Evolutionary conservation across 1,140 invertebrate species (phyloP).

Genomic region (Cyphomyrmex costatus): DNA sequence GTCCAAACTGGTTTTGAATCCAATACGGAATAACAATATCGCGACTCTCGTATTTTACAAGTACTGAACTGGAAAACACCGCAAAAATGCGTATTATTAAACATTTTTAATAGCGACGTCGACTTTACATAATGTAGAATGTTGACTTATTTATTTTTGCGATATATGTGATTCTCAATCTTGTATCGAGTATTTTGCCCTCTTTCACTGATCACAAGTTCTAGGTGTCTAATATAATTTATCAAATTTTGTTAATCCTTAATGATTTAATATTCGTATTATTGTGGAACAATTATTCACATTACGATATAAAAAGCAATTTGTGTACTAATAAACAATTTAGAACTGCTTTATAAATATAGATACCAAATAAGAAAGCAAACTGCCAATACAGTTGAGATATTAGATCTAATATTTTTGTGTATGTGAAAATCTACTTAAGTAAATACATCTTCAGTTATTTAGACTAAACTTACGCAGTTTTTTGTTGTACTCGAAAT

Average conservation of each 20-base stretch:
- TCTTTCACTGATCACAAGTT: not conserved
- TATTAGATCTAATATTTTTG: too few relatives aligned
- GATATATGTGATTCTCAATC: not conserved
- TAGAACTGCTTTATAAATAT: too few relatives aligned
- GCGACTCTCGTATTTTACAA: constrained; percentile 4
- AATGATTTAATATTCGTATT: not conserved
- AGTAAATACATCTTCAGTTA: too few relatives aligned
- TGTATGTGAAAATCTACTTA: too few relatives aligned
- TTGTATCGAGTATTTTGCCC: not conserved
- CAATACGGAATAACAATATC: constrained; percentile 52
- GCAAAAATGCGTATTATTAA: not conserved
- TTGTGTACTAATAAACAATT: not conserved
- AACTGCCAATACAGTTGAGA: too few relatives aligned
- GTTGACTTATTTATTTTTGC: not conserved
- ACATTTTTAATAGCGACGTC: not conserved
- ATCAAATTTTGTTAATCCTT: not conserved
- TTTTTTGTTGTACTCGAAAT: too few relatives aligned
- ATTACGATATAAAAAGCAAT: not conserved
- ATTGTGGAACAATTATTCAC: not conserved
- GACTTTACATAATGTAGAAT: not conserved
- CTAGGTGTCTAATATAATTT: not conserved
- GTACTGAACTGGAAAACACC: not conserved
- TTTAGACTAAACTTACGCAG: too few relatives aligned
- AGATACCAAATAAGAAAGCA: too few relatives aligned
- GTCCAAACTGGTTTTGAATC: constrained; percentile 74